A percentile compares a stretch with the other conserved stretches of the same genome.
Conservation (phyloP, 2,797 vertebrate genomes). For the Channallabes apus region DNA sequence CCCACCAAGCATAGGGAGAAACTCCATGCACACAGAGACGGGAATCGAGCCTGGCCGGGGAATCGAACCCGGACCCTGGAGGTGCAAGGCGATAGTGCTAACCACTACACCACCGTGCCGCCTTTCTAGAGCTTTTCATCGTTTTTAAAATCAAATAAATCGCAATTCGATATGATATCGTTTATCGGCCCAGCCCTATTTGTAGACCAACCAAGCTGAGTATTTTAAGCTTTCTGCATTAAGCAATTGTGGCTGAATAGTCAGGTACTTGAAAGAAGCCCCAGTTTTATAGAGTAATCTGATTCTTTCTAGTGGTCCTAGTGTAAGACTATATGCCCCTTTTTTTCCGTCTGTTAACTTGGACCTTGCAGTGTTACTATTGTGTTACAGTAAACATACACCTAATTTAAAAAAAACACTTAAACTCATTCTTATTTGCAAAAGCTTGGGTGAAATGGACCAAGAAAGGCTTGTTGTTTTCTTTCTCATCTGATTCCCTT, state of each 20-base stretch:
- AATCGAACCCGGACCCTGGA: too few species aligned
- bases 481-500: conserved; percentile 6
- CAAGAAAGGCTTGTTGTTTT: background rate
- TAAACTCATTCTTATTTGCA: background rate
- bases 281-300: background rate
- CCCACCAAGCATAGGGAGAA: too few species aligned
- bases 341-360: background rate
- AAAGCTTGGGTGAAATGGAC: background rate
- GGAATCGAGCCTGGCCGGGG: too few species aligned
- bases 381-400: background rate
- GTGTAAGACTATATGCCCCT: background rate
- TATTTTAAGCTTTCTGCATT: conserved; percentile 36
- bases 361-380: background rate
- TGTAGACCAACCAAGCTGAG: conserved; percentile 53
- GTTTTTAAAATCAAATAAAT: too few species aligned
- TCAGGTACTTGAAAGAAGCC: background rate
- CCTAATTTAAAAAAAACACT: background rate
- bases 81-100: too few species aligned
- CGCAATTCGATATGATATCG: too few species aligned
- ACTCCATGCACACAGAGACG: too few species aligned
- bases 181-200: too few species aligned
- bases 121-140: too few species aligned
- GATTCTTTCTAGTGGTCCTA: background rate
- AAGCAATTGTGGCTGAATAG: background rate
- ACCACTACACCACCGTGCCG: too few species aligned